Evolutionary conservation across 2,888 invertebrate genomes (phyloP).

Genomic region (Lycaena phlaeas): DNA sequence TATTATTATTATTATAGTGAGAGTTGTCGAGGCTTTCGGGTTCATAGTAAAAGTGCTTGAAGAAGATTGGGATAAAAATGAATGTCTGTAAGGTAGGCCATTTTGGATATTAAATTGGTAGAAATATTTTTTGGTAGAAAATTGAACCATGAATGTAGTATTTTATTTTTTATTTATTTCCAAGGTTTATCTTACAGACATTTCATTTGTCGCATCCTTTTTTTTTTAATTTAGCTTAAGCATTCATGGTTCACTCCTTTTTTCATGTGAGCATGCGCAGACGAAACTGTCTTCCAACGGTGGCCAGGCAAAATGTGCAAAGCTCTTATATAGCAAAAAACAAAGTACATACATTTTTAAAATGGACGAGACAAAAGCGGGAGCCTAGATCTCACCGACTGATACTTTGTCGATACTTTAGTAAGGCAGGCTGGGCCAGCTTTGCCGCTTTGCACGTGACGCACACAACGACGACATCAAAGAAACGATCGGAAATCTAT

Average conservation of each 20-base stretch:
- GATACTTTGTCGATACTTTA: not conserved
- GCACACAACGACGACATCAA: too few species aligned
- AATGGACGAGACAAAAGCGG: too few species aligned
- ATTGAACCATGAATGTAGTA: constrained; percentile 61
- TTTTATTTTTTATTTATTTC: constrained; percentile 21
- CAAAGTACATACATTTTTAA: not conserved
- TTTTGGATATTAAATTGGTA: constrained; percentile 38
- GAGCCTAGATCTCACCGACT: too few species aligned
- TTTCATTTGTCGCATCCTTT: constrained; percentile 37
- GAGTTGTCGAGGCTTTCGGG: constrained; percentile 5
- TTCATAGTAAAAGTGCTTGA: constrained; percentile 25
- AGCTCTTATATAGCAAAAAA: not conserved
- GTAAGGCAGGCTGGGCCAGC: too few species aligned
- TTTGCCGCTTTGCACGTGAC: too few species aligned
- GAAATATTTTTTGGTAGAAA: constrained; percentile 22
- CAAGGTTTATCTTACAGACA: constrained; percentile 65
- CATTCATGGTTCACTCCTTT: constrained; percentile 61
- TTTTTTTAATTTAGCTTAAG: constrained; percentile 15
- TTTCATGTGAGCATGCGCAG: constrained; percentile 9
- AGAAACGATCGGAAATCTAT: too few species aligned
- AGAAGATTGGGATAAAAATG: constrained; percentile 59
- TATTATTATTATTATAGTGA: too few species aligned
- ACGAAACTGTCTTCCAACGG: constrained; percentile 10
- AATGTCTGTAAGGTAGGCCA: constrained; percentile 73
- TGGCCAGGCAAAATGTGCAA: not conserved